A percentile compares a stretch with the other conserved stretches of the same genome.
These are phyloP conservation scores for Phorcus lineatus DNA, from an alignment of 2,888 invertebrate genomes.

Conservation along the genomic window DNA sequence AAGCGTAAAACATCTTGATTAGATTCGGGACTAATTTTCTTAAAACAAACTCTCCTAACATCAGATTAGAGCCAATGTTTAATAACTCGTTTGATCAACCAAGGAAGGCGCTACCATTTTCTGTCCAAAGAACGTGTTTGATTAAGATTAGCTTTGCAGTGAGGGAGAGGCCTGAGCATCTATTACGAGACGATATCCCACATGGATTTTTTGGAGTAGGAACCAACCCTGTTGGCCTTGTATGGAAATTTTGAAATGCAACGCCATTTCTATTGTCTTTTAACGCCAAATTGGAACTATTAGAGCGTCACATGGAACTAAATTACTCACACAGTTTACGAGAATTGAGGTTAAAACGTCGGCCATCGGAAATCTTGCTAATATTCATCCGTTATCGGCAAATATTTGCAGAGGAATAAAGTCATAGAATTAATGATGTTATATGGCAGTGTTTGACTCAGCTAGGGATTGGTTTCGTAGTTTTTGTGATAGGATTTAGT, in stretches of 20 bases:
- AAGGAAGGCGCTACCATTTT: not conserved
- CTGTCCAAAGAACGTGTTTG: not conserved
- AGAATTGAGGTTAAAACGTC: not conserved
- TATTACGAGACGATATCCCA: no score
- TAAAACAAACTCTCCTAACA: conserved; percentile 5
- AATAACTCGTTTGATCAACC: not conserved
- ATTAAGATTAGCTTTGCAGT: not conserved
- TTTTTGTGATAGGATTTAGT: not conserved
- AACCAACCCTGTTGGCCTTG: no score
- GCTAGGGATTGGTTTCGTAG: not conserved
- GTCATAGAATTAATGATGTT: not conserved
- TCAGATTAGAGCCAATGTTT: not conserved
- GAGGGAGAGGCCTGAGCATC: no score
- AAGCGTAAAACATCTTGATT: not conserved
- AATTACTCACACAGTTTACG: not conserved
- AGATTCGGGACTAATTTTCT: conserved; percentile 1
- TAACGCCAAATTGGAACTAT: no score
- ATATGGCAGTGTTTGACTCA: not conserved
- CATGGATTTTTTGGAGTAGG: no score
- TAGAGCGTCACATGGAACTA: not conserved
- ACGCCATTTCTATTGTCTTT: no score
- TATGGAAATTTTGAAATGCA: no score
- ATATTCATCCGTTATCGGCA: not conserved
- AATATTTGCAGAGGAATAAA: not conserved
- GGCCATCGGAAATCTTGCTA: not conserved